Evolutionary conservation across 2,113 vertebrate genomes (phyloP).

Genomic region (Suricata suricatta): DNA sequence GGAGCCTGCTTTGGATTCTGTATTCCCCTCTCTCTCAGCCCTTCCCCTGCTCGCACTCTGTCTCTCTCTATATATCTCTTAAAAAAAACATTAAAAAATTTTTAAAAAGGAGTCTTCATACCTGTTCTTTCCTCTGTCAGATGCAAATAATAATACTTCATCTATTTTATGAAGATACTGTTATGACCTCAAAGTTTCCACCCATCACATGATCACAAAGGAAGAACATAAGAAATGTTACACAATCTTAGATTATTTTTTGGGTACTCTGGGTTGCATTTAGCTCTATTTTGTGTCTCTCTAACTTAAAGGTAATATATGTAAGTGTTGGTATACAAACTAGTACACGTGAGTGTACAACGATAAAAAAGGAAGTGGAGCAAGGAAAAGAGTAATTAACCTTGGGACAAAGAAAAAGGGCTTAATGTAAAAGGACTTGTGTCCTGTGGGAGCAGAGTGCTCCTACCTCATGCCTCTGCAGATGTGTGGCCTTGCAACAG

Average conservation of each 20-base stretch:
- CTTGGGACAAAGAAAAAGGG: not conserved
- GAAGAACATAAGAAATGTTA: not conserved
- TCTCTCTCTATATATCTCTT: too few relatives aligned
- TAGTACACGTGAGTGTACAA: not conserved
- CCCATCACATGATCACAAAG: not conserved
- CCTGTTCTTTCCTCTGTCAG: not conserved
- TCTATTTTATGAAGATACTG: not conserved
- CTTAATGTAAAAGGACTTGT: not conserved
- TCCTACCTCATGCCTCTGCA: not conserved
- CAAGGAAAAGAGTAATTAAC: conserved; percentile 31
- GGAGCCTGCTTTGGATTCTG: too few relatives aligned
- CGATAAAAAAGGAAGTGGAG: not conserved
- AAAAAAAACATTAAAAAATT: too few relatives aligned
- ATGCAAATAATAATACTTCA: not conserved
- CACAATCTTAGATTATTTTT: not conserved
- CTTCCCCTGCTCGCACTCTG: too few relatives aligned
- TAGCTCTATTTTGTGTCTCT: not conserved
- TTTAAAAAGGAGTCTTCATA: too few relatives aligned
- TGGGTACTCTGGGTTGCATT: not conserved
- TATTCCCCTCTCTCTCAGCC: too few relatives aligned
- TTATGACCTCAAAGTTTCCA: not conserved
- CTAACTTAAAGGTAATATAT: not conserved
- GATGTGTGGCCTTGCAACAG: not conserved
- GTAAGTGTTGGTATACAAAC: not conserved
- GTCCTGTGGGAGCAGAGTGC: not conserved